Conservation (phyloP, 2,113 vertebrate genomes). For the Brienomyrus brachyistius region DNA sequence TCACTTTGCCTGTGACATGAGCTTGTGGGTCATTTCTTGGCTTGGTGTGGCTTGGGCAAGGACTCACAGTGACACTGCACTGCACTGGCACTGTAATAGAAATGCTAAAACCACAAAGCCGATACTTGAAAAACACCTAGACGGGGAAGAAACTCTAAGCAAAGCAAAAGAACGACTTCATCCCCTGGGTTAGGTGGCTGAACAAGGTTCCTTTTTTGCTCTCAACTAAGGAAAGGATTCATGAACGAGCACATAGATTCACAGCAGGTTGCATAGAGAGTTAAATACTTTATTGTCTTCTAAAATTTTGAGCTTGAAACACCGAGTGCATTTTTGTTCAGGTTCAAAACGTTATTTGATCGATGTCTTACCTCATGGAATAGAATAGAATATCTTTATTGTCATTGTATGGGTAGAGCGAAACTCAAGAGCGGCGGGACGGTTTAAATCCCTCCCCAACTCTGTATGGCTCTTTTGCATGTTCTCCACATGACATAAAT, state of each 20-base stretch:
- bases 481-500: not conserved
- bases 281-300: not conserved
- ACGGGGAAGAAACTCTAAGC: not conserved
- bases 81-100: not conserved
- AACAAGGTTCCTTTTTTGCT: constrained; percentile 2
- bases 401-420: not conserved
- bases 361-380: not conserved
- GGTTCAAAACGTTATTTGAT: not conserved
- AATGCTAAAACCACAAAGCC: not conserved
- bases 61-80: not conserved
- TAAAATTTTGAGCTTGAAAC: not conserved
- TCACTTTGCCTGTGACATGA: not conserved
- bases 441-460: not conserved
- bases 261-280: not conserved
- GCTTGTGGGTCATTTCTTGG: not conserved
- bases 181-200: not conserved
- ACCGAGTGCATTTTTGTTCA: not conserved
- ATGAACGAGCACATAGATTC: not conserved
- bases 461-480: not conserved
- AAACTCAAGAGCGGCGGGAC: not conserved
- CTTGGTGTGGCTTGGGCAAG: not conserved
- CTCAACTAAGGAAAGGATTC: not conserved
- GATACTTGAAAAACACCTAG: not conserved
- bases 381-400: not conserved
- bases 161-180: not conserved